Evolutionary conservation across 2,113 vertebrate genomes (phyloP).

Genomic region (Copsychus sechellarum): DNA sequence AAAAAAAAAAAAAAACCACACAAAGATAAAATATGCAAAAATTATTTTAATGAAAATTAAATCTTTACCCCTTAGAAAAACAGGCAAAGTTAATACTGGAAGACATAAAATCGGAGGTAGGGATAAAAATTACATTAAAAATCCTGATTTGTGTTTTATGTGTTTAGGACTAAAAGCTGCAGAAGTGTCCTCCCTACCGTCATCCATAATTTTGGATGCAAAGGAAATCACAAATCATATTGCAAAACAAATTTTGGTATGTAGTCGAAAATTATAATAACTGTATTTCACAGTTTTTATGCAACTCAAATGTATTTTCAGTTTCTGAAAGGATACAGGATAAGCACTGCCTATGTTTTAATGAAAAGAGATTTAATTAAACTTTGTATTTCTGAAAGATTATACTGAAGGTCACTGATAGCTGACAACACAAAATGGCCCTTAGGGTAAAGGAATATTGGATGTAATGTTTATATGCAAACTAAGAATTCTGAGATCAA

Average conservation of each 20-base stretch:
- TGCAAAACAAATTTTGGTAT: conserved; percentile 85
- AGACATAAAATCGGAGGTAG: not conserved
- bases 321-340: not conserved
- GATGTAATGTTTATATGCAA: not conserved
- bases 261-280: conserved; percentile 2
- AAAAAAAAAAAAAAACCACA: too few species aligned
- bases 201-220: conserved; percentile 82
- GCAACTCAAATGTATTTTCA: not conserved
- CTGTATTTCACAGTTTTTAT: not conserved
- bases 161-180: conserved; percentile 88
- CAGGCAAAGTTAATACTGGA: not conserved
- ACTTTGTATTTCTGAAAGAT: not conserved
- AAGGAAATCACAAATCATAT: conserved; percentile 82
- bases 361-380: not conserved
- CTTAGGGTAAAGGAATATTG: not conserved
- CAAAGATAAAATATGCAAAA: not conserved
- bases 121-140: not conserved
- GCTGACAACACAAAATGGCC: not conserved
- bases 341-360: not conserved
- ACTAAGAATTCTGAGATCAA: not conserved
- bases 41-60: not conserved
- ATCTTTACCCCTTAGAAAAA: not conserved
- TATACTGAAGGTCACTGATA: not conserved
- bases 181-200: conserved; percentile 86
- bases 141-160: not conserved